phyloP scores from a whole-genome alignment of 2,888 invertebrate species.

The Pecten maximus region DNA sequence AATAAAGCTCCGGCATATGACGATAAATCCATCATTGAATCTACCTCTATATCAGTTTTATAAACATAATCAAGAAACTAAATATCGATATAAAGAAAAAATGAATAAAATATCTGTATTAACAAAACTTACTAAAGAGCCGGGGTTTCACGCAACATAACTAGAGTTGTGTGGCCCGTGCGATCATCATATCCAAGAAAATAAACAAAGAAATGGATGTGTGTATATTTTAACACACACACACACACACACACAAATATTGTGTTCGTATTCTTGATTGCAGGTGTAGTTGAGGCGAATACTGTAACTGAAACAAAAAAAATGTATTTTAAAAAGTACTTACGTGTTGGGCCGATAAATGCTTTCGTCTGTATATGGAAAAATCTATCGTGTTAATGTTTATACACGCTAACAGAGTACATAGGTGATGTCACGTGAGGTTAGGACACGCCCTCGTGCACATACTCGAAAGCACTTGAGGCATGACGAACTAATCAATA shows the following conservation, averaged over 20 bases:
- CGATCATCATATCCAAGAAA: background rate
- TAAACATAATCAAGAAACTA: too few relatives aligned
- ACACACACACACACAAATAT: too few relatives aligned
- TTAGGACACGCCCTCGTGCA: conserved; percentile 18
- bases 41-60: too few relatives aligned
- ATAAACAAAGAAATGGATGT: background rate
- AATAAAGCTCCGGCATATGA: too few relatives aligned
- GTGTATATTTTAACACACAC: too few relatives aligned
- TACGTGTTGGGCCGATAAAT: background rate
- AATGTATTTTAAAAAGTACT: background rate
- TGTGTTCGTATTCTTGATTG: too few relatives aligned
- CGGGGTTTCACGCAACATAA: background rate
- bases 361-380: background rate
- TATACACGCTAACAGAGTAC: background rate
- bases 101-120: too few relatives aligned
- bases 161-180: background rate
- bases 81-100: too few relatives aligned
- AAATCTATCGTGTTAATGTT: background rate
- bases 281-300: too few relatives aligned
- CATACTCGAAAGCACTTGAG: background rate
- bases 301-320: background rate
- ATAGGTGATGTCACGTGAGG: background rate
- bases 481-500: background rate
- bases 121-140: too few relatives aligned
- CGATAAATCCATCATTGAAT: too few relatives aligned